Base-by-base conservation (phyloP, 2,113 vertebrate species). In the Larimichthys crocea region DNA sequence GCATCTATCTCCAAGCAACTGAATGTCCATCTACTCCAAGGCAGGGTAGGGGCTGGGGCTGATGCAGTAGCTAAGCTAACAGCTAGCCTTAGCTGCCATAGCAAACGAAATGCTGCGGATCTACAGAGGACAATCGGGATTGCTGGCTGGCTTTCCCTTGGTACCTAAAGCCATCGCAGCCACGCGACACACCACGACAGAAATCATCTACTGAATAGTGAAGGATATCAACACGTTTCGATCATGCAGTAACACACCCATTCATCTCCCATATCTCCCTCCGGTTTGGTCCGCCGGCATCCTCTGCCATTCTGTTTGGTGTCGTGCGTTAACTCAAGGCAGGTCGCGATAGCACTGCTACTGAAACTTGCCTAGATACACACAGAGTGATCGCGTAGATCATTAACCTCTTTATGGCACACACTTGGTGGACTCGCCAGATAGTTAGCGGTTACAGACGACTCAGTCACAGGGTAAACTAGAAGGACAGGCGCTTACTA, bases 11-110 rank as follows among this genome's bases (percentile, higher is more conserved):
- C 80, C 77, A 55, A 62, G 76, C 76, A 74, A 44, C 74, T 49
- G 49, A 72, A 16, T 42, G 71, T 76, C 72, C 66, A 79, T 86
- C 55, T 60, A 66, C 82, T 88, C 65, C 74, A 78, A 80, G 87
- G 87, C 79, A 89, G 87, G 89, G 86, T 87, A 82, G 74, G 89
- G 89, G 79, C 81, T 89, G 86, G 84, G 85, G 85, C 82, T 90
- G 84, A 61, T 91, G 91, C 91, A 42, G 89, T 89, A 89, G 77
- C 90, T 86, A 86, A 74, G 86, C 76, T 90, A 89, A 63, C 66
- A 7, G 82, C 69, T 83, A 82, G 44, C 57, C 42, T 73, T 91
- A 91, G 75, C 86, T 84, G 84, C 77, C 73, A 74, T 52, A 50
- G 78, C 83, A 76, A 79, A 89, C 75, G 65, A 88, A 89, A 82